Base-by-base conservation (phyloP, 1,140 invertebrate genomes). In the Agraylea sexmaculata region DNA sequence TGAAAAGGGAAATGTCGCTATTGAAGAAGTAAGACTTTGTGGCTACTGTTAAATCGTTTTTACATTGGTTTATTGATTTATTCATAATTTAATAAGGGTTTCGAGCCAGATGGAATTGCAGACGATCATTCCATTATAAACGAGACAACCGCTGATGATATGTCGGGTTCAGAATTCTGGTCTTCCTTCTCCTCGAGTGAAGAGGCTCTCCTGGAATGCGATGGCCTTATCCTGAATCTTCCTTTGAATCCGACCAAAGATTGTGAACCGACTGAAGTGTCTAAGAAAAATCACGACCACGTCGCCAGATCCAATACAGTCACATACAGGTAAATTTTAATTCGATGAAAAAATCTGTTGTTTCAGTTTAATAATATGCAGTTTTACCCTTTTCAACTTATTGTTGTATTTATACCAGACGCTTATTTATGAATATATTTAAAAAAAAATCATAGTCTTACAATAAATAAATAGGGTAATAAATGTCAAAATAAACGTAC, bases 111-210 rank as follows among this genome's bases (percentile, higher is more conserved):
- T 51, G 76, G 73, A 2, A 74, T 71, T 37, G 76, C 75, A 1
- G 73, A 78, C 22, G 67, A 78, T 47, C 68, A 73, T 43, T 67
- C 68, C 0, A 58, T 58, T 3, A 52, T 80, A 2, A 77, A 75
- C 51, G 70, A 79, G 51, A 76, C 73, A 0, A 72, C 67, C 0
- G 50, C 69, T 4, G 72, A 77, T 45, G 78, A 80, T 47, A 71
- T 72, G 57, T 77, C 75, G 39, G 75, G 79, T 46, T 82, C 79
- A 0, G 80, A 86, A 54, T 80, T 80, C 53, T 82, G 78, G 75
- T 83, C 80, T 0, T 83, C 80, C 1, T 85, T 83, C 59, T 82
- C 78, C 11, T 77, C 74, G 47, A 81, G 78, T 25, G 82, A 84
- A 51, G 82, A 84, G 52, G 74, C 77, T 2, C 58, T 86, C 2